Evolutionary conservation across 2,797 vertebrate genomes (phyloP), one percentile per base, ranked within the genome.

Genomic region (Paramormyrops hopkinsi): DNA sequence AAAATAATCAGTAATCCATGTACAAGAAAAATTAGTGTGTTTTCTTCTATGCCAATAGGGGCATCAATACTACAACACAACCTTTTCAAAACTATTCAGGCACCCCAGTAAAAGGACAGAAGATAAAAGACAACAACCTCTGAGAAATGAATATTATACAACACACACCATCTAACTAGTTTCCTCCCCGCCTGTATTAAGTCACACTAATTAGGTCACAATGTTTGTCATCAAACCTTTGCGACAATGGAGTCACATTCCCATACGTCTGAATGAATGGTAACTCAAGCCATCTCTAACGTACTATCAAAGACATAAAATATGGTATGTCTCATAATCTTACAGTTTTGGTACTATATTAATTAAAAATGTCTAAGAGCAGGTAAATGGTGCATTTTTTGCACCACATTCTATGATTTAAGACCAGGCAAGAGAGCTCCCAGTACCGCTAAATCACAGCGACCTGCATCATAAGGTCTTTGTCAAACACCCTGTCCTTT

Each of bases 1-100:
- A 90, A 92, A 88, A 89, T 88, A 90, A 92, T 89, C 90, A 79
- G 91, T 88, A 89, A 91, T 92, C 59, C 76, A 89, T 91, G 91
- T 92, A 93, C 93, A 92, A 92, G 93, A 95, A 94, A 94, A 95
- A 95, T 91, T 12, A 93, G 91, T 25, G 76, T 65, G 89, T 91
- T 86, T 82, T 87, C 56, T 25, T 87, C 11, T 73, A 73, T 86
- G 62, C 50, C 83, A 84, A 59, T 51, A 53, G 54, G 48, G 50
- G 89, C 33, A 87, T 73, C 62, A 41, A 88, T 83, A 89, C 86
- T 44, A 84, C 44, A 50, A 48, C 86, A 89, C 56, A 56, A 62
- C 56, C 14, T 69, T 89, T 50, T 89, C 53, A 84, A 89, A 56
- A 89, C 46, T 62, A 86, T 89, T 85, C 46, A 33, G 59, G 44